A percentile compares a stretch with the other conserved stretches of the same genome.
These are phyloP conservation scores for Trachymyrmex cornetzi DNA, from an alignment of 1,140 invertebrate genomes.

Conservation along the genomic window DNA sequence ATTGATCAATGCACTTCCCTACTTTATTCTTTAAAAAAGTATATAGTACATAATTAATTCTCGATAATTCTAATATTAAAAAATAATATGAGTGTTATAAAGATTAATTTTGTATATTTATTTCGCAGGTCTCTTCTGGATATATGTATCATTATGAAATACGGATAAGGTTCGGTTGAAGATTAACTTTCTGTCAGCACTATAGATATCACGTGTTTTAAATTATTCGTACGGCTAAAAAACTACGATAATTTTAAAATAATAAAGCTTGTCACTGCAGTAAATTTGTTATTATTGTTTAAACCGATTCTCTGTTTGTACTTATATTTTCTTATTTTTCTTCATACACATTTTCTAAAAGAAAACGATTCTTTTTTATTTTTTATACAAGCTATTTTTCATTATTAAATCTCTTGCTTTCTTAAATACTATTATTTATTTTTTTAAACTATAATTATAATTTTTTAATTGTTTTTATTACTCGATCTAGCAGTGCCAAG, in stretches of 20 bases:
- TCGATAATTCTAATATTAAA: not conserved
- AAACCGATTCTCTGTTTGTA: not conserved
- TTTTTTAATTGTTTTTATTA: too few species aligned
- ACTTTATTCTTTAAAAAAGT: not conserved
- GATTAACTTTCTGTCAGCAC: not conserved
- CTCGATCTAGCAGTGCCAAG: too few species aligned
- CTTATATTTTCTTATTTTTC: too few species aligned
- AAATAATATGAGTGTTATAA: not conserved
- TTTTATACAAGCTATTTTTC: too few species aligned
- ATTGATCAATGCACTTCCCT: not conserved
- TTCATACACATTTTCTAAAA: too few species aligned
- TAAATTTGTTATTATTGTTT: not conserved
- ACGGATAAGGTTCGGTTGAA: not conserved
- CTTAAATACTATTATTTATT: too few species aligned
- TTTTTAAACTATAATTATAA: too few species aligned
- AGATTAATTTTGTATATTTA: not conserved
- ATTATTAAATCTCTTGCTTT: too few species aligned
- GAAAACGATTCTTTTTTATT: too few species aligned
- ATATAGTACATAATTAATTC: not conserved
- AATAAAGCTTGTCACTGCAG: slow-evolving; percentile 10
- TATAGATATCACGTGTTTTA: not conserved
- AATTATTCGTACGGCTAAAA: not conserved
- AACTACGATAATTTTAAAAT: not conserved
- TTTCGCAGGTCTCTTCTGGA: not conserved
- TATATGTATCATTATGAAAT: not conserved